Percentiles rank a stretch among this genome's conserved stretches.
These are phyloP conservation scores for Reinhardtius hippoglossoides DNA, from an alignment of 2,113 vertebrate species.

Conservation along the genomic window DNA sequence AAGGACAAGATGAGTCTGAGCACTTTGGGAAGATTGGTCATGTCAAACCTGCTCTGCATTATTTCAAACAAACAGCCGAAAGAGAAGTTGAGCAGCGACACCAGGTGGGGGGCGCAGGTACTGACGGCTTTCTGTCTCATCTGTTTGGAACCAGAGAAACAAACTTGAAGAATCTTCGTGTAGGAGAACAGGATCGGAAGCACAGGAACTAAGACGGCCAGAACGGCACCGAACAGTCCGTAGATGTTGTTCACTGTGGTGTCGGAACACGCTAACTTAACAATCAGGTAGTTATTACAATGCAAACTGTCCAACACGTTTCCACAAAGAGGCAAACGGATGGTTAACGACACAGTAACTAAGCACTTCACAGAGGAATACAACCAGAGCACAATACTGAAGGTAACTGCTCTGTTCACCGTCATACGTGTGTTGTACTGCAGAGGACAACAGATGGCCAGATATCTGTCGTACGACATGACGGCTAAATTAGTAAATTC, in stretches of 20 bases:
- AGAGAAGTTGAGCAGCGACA: constrained; percentile 55
- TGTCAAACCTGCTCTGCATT: constrained; percentile 51
- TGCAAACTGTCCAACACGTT: constrained; percentile 49
- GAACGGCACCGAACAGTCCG: constrained; percentile 9
- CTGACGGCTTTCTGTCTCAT: constrained; percentile 37
- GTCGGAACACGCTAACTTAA: constrained; percentile 60
- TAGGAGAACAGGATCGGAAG: constrained; percentile 18
- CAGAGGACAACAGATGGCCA: constrained; percentile 31
- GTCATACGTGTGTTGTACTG: constrained; percentile 14
- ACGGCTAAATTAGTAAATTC: neutral
- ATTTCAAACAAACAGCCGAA: constrained; percentile 56
- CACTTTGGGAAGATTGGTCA: constrained; percentile 23
- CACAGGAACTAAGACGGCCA: constrained; percentile 29
- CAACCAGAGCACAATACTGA: constrained; percentile 49
- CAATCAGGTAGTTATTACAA: constrained; percentile 56
- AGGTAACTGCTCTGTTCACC: neutral
- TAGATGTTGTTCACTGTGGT: constrained; percentile 47
- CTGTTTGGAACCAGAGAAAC: constrained; percentile 10
- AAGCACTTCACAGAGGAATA: neutral
- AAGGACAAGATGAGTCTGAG: constrained; percentile 48
- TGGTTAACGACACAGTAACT: constrained; percentile 23
- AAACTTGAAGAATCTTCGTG: neutral
- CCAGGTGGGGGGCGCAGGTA: constrained; percentile 56
- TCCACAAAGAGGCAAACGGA: constrained; percentile 42
- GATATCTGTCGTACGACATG: constrained; percentile 30